Evolutionary conservation across 2,888 invertebrate genomes (phyloP), one percentile per base, ranked within the genome.

Genomic region (Bruchidius siliquastri): DNA sequence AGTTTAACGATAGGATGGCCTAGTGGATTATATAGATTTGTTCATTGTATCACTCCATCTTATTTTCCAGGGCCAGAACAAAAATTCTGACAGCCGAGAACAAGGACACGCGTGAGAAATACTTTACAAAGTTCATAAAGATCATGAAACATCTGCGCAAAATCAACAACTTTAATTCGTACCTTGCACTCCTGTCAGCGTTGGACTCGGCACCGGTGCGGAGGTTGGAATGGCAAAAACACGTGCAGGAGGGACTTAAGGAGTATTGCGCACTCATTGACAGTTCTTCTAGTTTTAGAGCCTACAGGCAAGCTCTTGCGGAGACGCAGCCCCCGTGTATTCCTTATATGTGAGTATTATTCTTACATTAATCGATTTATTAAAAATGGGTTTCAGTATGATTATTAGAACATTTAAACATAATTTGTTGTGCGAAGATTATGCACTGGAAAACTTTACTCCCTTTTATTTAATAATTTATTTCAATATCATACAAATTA

Each of bases 91-190:
- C 96, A 81, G 94, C 96, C 85, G 98, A 98, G 83, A 94, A 95
- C n/a, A 95, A 95, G 82, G 98, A 99, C 82, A 79, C 80, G 3
- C 91, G 99, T 49, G 99, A 99, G 87, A 94, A 94, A 84, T 96
- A 96, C 86, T 96, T 96, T 74, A 92, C 94, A 83, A 98, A 97
- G 85, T 97, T 98, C 87, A 94, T 99, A 75, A 99, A 99, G 87
- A 97, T 99, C 77, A 98, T 99, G 98, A 97, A 98, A 88, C 96
- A 97, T 85, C 89, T 99, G 78, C 90, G 98, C 76, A 98, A 98
- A 87, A 93, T 99, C 87, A 98, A 97, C 88, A 99, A 99, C 87
- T 99, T 98, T 87, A 99, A 99, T 88, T 98, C 98, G 69, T 98
- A 98, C 88, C 89, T 99, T 82, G 99, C 99, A 10, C 89, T 99